Evolutionary conservation across 1,140 invertebrate species (phyloP).

Genomic region (Stegodyphus dumicola): DNA sequence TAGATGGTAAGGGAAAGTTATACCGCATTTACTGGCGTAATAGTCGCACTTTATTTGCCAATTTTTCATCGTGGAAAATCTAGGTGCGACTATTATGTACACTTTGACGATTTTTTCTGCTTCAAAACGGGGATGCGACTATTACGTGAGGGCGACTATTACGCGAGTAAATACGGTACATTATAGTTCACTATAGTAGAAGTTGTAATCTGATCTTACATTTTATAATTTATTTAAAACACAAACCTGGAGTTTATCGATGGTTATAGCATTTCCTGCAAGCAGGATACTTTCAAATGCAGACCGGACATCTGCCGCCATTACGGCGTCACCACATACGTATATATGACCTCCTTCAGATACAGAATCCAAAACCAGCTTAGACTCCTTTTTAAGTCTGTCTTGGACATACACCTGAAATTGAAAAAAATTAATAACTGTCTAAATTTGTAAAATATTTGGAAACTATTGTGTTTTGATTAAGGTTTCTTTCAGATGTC

Average conservation of each 20-base stretch:
- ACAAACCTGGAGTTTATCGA: slow-evolving; percentile 26
- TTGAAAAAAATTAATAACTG: background rate
- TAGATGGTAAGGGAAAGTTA: background rate
- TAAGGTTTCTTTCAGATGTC: too few species aligned
- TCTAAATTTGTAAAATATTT: background rate
- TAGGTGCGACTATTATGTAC: too few species aligned
- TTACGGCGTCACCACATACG: slow-evolving; percentile 66
- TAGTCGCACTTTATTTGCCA: too few species aligned
- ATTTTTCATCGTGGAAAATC: too few species aligned
- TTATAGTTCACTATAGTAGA: background rate
- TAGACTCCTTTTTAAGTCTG: slow-evolving; percentile 64
- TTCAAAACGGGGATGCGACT: too few species aligned
- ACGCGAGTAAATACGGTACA: too few species aligned
- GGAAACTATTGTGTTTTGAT: too few species aligned
- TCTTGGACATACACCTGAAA: slow-evolving; percentile 69
- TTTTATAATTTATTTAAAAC: background rate
- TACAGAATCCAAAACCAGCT: slow-evolving; percentile 64
- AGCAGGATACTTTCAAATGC: slow-evolving; percentile 62
- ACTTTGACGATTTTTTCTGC: too few species aligned
- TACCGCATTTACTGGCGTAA: too few species aligned
- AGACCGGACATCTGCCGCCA: slow-evolving; percentile 61
- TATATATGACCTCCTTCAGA: slow-evolving; percentile 68
- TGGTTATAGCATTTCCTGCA: background rate
- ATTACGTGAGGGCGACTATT: too few species aligned
- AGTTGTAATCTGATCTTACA: background rate